Base-by-base conservation (phyloP, 2,113 vertebrate genomes). In the Hassar affinis region DNA sequence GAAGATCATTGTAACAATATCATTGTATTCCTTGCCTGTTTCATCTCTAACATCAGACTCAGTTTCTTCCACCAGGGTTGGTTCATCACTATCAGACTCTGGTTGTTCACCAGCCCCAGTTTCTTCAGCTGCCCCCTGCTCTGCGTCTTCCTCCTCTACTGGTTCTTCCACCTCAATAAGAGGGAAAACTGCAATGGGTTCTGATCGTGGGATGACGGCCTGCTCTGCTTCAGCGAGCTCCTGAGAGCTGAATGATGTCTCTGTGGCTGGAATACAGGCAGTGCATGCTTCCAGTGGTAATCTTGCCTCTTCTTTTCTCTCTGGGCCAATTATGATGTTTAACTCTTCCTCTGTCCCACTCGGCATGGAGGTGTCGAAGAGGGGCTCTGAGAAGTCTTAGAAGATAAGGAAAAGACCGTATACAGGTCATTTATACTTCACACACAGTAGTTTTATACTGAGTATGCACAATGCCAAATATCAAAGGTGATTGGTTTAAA, bases 341-440 rank as follows among this genome's bases (percentile, higher is more conserved):
- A 80, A 74, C 77, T 92, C 88, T 84, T 88, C 82, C 77, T 88
- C 80, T 87, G 87, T 89, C 84, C 91, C 91, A 82, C 85, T 80
- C 72, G 85, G 84, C 66, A 85, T 80, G 2, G 47, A 57, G 51
- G 78, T 52, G 81, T 78, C 87, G 69, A 75, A 76, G 78, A 59
- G 56, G 80, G 86, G 61, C 54, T 91, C 91, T 92, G 88, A 75
- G 49, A 82, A 64, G 35, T 30, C 38, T 33, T 30, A 9, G 30
- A 75, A 59, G 12, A 77, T 25, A 56, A 25, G 6, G 20, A 35
- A 25, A 9, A 38, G 15, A 76, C 3, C 25, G 4, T 51, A 74
- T 27, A 8, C 71, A 27, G 27, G n/a, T 30, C 6, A 30, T 27
- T 69, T 51, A 27, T 74, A 17, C 25, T 47, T n/a, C 6, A 72